These are phyloP conservation scores for Zenarchopterus dispar DNA, from an alignment of 2,797 vertebrate genomes.

Conservation along the genomic window DNA sequence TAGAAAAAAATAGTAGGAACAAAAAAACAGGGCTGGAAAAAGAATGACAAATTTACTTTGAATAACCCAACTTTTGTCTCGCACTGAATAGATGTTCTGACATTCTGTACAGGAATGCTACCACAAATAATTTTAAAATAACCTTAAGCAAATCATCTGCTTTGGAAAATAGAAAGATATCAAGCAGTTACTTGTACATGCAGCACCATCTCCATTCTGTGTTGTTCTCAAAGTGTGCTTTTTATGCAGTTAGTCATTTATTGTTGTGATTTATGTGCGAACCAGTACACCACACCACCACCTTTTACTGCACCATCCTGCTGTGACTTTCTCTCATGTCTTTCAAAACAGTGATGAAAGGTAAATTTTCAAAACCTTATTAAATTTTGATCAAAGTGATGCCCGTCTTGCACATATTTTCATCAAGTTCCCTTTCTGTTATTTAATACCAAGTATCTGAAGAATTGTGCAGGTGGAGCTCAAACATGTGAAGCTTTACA, in stretches of 20 bases:
- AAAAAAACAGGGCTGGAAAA: slow-evolving; percentile 22
- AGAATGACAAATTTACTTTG: slow-evolving; percentile 27
- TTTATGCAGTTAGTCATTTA: slow-evolving; percentile 12
- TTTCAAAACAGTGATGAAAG: too few relatives aligned
- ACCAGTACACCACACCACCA: neutral
- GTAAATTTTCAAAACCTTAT: too few relatives aligned
- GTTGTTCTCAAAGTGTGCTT: slow-evolving; percentile 17
- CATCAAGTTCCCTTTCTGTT: too few relatives aligned
- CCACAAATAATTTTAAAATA: neutral
- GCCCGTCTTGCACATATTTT: too few relatives aligned
- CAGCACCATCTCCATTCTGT: slow-evolving; percentile 10
- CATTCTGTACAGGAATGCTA: too few relatives aligned
- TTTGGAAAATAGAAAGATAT: neutral
- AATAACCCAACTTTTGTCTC: neutral
- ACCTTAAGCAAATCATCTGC: too few relatives aligned
- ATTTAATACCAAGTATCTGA: too few relatives aligned
- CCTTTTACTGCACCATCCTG: slow-evolving; percentile 1
- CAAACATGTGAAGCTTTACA: too few relatives aligned
- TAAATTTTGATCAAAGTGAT: too few relatives aligned
- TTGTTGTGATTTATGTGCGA: slow-evolving; percentile 6
- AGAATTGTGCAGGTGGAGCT: too few relatives aligned
- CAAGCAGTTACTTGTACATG: slow-evolving; percentile 6
- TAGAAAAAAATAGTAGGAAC: slow-evolving; percentile 24
- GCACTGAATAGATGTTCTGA: neutral
- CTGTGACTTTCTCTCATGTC: neutral